Conservation (phyloP, 2,888 invertebrate genomes). For the Suillia variegata region DNA sequence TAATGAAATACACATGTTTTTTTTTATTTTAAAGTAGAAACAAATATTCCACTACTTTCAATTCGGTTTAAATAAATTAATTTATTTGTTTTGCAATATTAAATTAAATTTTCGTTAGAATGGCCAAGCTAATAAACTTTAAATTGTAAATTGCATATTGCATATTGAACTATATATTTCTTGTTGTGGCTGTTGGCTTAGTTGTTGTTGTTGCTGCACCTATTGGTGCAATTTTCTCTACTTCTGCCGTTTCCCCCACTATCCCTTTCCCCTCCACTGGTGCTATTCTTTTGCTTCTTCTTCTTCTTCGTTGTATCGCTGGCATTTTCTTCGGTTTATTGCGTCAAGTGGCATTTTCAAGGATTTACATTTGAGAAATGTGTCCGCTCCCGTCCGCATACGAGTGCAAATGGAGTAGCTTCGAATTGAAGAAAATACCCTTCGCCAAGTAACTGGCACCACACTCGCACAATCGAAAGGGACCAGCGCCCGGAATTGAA, state of each 20-base stretch:
- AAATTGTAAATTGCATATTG: slow-evolving; percentile 19
- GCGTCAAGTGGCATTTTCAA: slow-evolving; percentile 51
- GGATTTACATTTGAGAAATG: slow-evolving; percentile 53
- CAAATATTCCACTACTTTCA: too few relatives aligned
- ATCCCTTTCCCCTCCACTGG: neutral
- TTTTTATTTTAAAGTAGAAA: too few relatives aligned
- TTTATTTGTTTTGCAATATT: too few relatives aligned
- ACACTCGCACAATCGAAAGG: neutral
- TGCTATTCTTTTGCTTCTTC: neutral
- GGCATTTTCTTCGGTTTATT: slow-evolving; percentile 45
- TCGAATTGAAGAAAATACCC: neutral
- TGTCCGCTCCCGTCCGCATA: too few relatives aligned
- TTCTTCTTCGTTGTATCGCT: neutral
- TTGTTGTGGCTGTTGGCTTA: neutral
- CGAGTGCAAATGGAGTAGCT: slow-evolving; percentile 19
- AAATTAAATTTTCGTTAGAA: too few relatives aligned
- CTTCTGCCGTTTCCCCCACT: too few relatives aligned
- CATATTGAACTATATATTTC: slow-evolving; percentile 2
- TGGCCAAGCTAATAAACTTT: neutral
- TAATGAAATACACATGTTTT: too few relatives aligned
- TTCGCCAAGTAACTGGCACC: neutral
- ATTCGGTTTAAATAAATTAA: too few relatives aligned
- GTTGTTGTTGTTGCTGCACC: neutral
- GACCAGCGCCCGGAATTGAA: neutral
- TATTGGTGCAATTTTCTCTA: neutral